Evolutionary conservation across 2,888 invertebrate genomes (phyloP).

Genomic region (Leptarthrus brevirostris): DNA sequence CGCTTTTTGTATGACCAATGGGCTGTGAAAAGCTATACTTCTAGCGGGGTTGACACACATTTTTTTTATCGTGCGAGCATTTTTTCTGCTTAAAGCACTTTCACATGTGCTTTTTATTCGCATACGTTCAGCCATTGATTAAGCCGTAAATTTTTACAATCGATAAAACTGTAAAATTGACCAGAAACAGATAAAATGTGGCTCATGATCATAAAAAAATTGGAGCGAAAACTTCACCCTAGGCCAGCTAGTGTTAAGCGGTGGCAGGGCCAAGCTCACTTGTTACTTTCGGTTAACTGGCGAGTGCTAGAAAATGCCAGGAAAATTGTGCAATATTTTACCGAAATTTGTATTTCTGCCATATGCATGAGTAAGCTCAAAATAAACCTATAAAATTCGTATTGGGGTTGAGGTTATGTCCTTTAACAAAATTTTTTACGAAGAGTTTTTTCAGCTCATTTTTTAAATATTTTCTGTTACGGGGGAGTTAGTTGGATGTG

Average conservation of each 20-base stretch:
- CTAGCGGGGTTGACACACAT: slow-evolving; percentile 35
- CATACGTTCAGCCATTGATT: slow-evolving; percentile 45
- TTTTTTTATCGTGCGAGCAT: slow-evolving; percentile 32
- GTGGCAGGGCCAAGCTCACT: slow-evolving; percentile 6
- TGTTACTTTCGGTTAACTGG: slow-evolving; percentile 35
- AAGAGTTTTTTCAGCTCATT: no score
- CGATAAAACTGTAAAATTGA: slow-evolving; percentile 51
- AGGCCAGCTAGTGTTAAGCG: slow-evolving; percentile 14
- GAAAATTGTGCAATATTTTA: neutral
- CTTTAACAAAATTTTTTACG: no score
- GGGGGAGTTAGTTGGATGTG: no score
- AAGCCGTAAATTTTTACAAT: slow-evolving; percentile 50
- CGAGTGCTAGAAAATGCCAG: neutral
- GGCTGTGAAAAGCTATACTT: slow-evolving; percentile 37
- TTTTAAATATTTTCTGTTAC: no score
- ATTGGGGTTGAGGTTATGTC: no score
- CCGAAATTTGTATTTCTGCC: no score
- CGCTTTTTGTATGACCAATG: slow-evolving; percentile 43
- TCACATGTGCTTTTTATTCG: slow-evolving; percentile 34
- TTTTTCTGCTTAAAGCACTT: slow-evolving; percentile 46
- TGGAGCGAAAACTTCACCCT: slow-evolving; percentile 6
- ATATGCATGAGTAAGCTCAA: neutral
- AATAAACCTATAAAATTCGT: neutral
- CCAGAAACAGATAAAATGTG: slow-evolving; percentile 51
- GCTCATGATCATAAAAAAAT: slow-evolving; percentile 47